phyloP scores from a whole-genome alignment of 2,113 vertebrate species.

The Isurus oxyrinchus region DNA sequence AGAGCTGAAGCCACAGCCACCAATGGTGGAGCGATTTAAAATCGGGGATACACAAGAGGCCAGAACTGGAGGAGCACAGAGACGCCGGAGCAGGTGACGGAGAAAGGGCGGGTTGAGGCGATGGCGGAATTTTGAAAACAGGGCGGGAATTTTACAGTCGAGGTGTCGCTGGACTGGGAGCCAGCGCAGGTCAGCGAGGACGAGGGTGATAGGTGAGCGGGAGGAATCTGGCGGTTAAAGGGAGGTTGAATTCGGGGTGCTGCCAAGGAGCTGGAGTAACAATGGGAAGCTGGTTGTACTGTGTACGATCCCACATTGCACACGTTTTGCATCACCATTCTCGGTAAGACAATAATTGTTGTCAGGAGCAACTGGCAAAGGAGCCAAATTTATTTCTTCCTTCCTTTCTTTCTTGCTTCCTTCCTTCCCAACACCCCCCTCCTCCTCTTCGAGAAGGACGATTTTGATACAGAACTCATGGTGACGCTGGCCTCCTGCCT shows the following conservation, averaged over 20 bases:
- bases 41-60: too few relatives aligned
- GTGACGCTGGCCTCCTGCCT: slow-evolving; percentile 83
- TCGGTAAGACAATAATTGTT: background rate
- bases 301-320: background rate
- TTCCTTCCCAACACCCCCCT: too few relatives aligned
- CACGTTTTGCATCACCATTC: too few relatives aligned
- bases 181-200: background rate
- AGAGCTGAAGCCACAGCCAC: too few relatives aligned
- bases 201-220: background rate
- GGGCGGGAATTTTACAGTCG: background rate
- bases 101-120: too few relatives aligned
- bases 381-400: background rate
- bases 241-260: background rate
- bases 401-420: background rate
- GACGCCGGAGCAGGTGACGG: too few relatives aligned
- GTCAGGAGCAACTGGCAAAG: background rate
- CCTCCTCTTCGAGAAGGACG: slow-evolving; percentile 66
- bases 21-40: too few relatives aligned
- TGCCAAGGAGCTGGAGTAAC: too few relatives aligned
- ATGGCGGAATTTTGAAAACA: too few relatives aligned
- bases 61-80: too few relatives aligned
- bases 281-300: too few relatives aligned
- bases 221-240: background rate
- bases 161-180: background rate
- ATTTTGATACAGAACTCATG: slow-evolving; percentile 90